Evolutionary conservation across 1,140 invertebrate species (phyloP).

Genomic region (Pararge aegeria): DNA sequence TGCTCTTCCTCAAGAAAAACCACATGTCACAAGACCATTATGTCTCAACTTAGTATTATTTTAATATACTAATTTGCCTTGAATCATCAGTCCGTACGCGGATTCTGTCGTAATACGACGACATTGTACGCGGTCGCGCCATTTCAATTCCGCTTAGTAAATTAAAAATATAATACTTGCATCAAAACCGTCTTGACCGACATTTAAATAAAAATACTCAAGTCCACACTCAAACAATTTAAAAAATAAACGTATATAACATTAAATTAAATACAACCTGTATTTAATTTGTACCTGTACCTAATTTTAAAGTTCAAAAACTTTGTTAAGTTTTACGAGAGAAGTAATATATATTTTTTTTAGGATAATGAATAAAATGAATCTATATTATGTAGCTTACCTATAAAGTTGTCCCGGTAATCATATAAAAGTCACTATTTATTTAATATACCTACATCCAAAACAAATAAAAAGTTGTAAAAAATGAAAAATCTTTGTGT

Average conservation of each 20-base stretch:
- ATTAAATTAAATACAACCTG: not conserved
- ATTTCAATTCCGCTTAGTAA: slow-evolving; percentile 6
- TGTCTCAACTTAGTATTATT: slow-evolving; percentile 19
- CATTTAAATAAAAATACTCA: not conserved
- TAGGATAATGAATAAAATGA: too few relatives aligned
- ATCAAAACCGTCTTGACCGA: not conserved
- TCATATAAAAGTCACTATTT: too few relatives aligned
- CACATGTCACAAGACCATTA: slow-evolving; percentile 13
- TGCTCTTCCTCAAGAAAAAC: too few relatives aligned
- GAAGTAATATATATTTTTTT: too few relatives aligned
- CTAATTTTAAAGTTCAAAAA: not conserved
- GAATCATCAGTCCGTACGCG: slow-evolving; percentile 35
- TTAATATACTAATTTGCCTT: slow-evolving; percentile 38
- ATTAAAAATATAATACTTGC: slow-evolving; percentile 4
- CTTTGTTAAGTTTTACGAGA: not conserved
- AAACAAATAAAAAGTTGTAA: slow-evolving; percentile 1
- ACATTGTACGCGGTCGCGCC: slow-evolving; percentile 14
- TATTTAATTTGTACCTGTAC: not conserved
- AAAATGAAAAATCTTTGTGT: slow-evolving; percentile 40
- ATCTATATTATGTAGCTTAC: too few relatives aligned
- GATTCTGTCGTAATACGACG: slow-evolving; percentile 24
- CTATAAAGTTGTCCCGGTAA: too few relatives aligned
- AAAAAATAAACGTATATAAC: too few relatives aligned
- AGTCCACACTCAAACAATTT: not conserved
- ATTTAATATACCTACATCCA: too few relatives aligned